Evolutionary conservation across 2,797 vertebrate species (phyloP), one percentile per base, ranked within the genome.

Genomic region (Bufotes viridis): DNA sequence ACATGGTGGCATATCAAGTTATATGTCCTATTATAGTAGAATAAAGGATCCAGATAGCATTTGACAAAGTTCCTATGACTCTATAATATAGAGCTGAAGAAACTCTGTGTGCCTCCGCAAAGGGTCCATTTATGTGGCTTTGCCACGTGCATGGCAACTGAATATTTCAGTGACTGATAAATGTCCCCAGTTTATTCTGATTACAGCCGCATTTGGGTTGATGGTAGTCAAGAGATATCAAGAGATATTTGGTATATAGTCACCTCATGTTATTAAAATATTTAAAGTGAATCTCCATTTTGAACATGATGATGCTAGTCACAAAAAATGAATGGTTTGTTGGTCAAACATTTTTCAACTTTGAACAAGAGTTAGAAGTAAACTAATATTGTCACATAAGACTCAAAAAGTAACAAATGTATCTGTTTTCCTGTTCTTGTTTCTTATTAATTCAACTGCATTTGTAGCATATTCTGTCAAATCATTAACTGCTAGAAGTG

Each of bases 391-490:
- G 29, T 51, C 14, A 76, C 3, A 53, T 34, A 75, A 22, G 15
- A 51, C 7, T 85, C n/a, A 6, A 22, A 42, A 34, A 65, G 75
- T 74, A 67, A 69, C 49, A 81, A 81, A 55, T 70, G 67, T 26
- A 81, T 15, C 57, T 63, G 18, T 67, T 81, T 67, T 82, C 81
- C 14, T 24, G 42, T 24, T 58, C 18, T 17, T 76, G 49, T 82
- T 82, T 26, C 42, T 82, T 65, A 87, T 76, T 18, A 18, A 63
- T 85, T 81, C 58, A 76, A n/a, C 42, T 53, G 58, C 80, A 60
- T 89, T 75, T 81, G 78, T 85, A 70, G 70, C 14, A 58, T 81
- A 67, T 85, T 67, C 78, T 88, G 82, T 85, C 58, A 81, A 65
- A 13, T 85, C 83, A 69, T 82, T 86, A 81, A 53, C 78, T 81